Evolutionary conservation across 1,140 invertebrate genomes (phyloP).

Genomic region (Bombus vancouverensis): DNA sequence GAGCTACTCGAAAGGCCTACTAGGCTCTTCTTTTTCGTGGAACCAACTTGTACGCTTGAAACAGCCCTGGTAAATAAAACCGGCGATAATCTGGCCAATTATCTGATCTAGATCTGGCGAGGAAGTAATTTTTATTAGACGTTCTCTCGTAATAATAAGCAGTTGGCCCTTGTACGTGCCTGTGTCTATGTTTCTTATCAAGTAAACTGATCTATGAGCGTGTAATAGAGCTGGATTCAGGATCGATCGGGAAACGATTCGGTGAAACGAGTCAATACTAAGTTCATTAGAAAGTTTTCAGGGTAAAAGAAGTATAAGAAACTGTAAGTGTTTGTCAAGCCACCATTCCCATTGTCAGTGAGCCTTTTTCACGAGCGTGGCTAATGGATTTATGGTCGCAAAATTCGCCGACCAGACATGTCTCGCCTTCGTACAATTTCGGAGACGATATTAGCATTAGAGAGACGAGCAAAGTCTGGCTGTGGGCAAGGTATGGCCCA

Average conservation of each 20-base stretch:
- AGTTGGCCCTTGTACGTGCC: neutral
- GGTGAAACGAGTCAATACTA: neutral
- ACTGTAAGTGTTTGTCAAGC: conserved; percentile 4
- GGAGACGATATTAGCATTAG: conserved; percentile 72
- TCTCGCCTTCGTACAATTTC: conserved; percentile 69
- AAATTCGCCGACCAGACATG: conserved; percentile 59
- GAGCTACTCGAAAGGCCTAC: conserved; percentile 18
- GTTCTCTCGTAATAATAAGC: conserved; percentile 1
- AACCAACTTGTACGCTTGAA: neutral
- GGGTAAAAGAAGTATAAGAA: neutral
- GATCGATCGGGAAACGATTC: neutral
- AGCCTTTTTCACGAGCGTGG: conserved; percentile 19
- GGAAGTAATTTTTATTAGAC: conserved; percentile 21
- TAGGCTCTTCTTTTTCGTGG: conserved; percentile 13
- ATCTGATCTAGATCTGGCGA: conserved; percentile 22
- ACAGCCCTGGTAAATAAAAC: neutral
- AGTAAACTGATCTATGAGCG: neutral
- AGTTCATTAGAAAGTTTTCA: neutral
- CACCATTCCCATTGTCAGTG: conserved; percentile 4
- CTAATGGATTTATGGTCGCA: conserved; percentile 64
- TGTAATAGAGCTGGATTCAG: neutral
- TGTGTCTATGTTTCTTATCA: neutral
- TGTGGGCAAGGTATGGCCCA: conserved; percentile 56
- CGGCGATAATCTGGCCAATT: conserved; percentile 24
- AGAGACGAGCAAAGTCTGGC: conserved; percentile 53